Conservation (phyloP, 1,140 invertebrate species). For the Andricus grossulariae region DNA sequence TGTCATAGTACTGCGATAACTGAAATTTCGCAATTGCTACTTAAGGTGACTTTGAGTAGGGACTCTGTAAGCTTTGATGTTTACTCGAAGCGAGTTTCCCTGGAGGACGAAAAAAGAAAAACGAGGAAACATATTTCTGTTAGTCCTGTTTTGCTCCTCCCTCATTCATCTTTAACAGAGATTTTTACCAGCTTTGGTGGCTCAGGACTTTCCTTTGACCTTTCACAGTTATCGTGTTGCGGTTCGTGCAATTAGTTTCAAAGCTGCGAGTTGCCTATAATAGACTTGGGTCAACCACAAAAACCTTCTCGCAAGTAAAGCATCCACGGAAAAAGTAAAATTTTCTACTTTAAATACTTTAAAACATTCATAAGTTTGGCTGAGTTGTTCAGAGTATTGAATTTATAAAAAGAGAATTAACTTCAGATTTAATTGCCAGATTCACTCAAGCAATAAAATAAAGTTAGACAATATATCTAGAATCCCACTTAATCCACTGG, state of each 20-base stretch:
- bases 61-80: constrained; percentile 17
- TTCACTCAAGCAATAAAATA: too few species aligned
- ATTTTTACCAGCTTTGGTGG: constrained; percentile 23
- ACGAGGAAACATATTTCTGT: constrained; percentile 10
- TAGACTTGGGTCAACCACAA: constrained; percentile 20
- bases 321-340: neutral
- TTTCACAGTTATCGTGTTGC: constrained; percentile 45
- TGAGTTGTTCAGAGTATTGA: neutral
- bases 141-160: neutral
- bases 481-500: too few species aligned
- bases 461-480: too few species aligned
- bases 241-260: constrained; percentile 60
- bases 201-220: constrained; percentile 52
- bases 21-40: neutral
- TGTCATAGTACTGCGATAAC: neutral
- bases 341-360: neutral
- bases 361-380: neutral
- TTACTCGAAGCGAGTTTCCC: constrained; percentile 3
- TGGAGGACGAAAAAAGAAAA: neutral
- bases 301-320: neutral
- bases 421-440: too few species aligned
- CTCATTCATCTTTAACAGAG: constrained; percentile 10
- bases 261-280: constrained; percentile 41
- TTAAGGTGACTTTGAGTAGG: constrained; percentile 19
- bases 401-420: neutral